phyloP scores from a whole-genome alignment of 1,140 invertebrate species.

The Metopolophium dirhodum region DNA sequence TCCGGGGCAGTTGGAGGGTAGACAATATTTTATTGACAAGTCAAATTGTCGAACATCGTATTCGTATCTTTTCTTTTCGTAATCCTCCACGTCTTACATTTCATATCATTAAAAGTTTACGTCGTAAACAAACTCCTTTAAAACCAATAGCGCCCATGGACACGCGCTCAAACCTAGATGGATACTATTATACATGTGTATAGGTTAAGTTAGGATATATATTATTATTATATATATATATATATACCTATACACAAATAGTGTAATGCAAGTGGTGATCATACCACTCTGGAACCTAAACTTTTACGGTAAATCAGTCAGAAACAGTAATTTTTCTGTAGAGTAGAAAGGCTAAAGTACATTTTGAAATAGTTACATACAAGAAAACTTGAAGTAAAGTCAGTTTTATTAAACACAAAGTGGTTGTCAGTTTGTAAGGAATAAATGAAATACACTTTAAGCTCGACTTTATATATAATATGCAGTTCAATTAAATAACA shows the following conservation, averaged over 20 bases:
- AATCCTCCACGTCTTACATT: background rate
- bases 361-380: background rate
- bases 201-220: background rate
- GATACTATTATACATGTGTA: background rate
- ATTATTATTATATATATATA: background rate
- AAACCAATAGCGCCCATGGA: slow-evolving; percentile 17
- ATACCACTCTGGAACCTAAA: background rate
- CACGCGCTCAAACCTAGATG: background rate
- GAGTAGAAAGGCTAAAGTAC: background rate
- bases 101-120: slow-evolving; percentile 49
- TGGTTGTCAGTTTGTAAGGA: background rate
- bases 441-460: background rate
- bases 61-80: background rate
- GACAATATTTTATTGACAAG: slow-evolving; percentile 44
- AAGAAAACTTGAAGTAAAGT: background rate
- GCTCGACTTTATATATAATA: background rate
- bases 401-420: slow-evolving; percentile 1
- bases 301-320: slow-evolving; percentile 37
- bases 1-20: background rate
- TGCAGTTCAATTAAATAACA: background rate
- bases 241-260: background rate
- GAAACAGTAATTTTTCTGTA: background rate
- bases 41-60: slow-evolving; percentile 15
- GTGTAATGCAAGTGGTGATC: background rate
- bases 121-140: slow-evolving; percentile 28